A percentile compares a stretch with the other conserved stretches of the same genome.
phyloP scores from a whole-genome alignment of 2,113 vertebrate genomes.

The Otocyon megalotis region DNA sequence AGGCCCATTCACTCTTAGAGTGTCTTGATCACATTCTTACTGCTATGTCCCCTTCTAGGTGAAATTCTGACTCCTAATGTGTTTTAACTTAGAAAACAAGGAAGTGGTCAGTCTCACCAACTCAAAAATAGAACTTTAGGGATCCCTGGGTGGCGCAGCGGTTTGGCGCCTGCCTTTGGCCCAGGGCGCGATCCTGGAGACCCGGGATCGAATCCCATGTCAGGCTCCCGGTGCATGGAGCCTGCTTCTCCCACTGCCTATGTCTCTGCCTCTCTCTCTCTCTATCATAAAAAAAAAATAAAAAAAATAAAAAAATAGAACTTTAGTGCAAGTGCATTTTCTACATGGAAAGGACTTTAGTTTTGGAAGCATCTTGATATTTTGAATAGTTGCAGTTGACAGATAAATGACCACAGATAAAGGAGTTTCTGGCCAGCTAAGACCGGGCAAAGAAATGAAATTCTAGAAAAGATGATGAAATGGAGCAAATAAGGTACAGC shows the following conservation, averaged over 20 bases:
- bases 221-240: too few species aligned
- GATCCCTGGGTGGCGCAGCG: too few species aligned
- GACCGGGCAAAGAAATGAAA: not conserved
- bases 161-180: too few species aligned
- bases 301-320: not conserved
- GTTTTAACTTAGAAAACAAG: not conserved
- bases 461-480: not conserved
- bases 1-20: not conserved
- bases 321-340: not conserved
- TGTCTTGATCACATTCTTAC: not conserved
- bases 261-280: too few species aligned
- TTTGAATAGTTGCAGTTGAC: not conserved
- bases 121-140: not conserved
- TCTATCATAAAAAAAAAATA: too few species aligned
- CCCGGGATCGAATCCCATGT: too few species aligned
- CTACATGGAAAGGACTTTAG: not conserved
- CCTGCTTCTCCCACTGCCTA: too few species aligned
- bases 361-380: not conserved
- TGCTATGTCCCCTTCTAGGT: not conserved
- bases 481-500: not conserved
- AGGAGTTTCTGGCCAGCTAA: not conserved
- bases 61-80: not conserved
- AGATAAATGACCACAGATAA: not conserved
- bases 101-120: not conserved
- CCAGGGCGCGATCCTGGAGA: too few species aligned